Percentiles rank a stretch among this genome's conserved stretches.
These are phyloP conservation scores for Cirrhinus mrigala DNA, from an alignment of 2,797 vertebrate species.

Conservation along the genomic window DNA sequence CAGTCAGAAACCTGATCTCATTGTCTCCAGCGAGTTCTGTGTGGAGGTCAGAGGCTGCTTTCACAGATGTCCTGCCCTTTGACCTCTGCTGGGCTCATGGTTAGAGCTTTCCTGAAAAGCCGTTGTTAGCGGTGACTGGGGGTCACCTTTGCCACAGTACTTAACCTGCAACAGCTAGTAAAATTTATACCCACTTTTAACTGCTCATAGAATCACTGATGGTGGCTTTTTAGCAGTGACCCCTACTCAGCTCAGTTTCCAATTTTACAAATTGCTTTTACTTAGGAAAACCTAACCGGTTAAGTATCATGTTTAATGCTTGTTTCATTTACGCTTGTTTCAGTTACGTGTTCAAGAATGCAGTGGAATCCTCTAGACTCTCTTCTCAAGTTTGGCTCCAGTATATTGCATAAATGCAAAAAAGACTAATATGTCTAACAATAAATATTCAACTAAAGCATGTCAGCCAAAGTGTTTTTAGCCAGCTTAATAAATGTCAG, in stretches of 20 bases:
- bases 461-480: too few species aligned
- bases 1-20: slow-evolving; percentile 59
- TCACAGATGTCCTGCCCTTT: slow-evolving; percentile 64
- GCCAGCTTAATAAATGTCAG: too few species aligned
- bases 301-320: not conserved
- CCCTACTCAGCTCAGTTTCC: slow-evolving; percentile 30
- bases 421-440: too few species aligned
- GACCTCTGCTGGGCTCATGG: slow-evolving; percentile 44
- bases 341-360: too few species aligned
- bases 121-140: slow-evolving; percentile 46
- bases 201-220: slow-evolving; percentile 27
- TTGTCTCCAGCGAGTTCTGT: slow-evolving; percentile 48
- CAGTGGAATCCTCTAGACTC: too few species aligned
- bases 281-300: not conserved
- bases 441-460: too few species aligned
- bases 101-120: slow-evolving; percentile 54
- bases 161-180: slow-evolving; percentile 53
- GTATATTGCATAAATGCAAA: too few species aligned
- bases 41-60: slow-evolving; percentile 59
- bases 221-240: slow-evolving; percentile 37
- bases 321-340: not conserved
- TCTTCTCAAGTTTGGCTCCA: too few species aligned
- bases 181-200: slow-evolving; percentile 43
- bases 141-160: slow-evolving; percentile 43
- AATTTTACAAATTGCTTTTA: slow-evolving; percentile 44